Base-by-base conservation (phyloP, 1,140 invertebrate genomes). In the Arion vulgaris region DNA sequence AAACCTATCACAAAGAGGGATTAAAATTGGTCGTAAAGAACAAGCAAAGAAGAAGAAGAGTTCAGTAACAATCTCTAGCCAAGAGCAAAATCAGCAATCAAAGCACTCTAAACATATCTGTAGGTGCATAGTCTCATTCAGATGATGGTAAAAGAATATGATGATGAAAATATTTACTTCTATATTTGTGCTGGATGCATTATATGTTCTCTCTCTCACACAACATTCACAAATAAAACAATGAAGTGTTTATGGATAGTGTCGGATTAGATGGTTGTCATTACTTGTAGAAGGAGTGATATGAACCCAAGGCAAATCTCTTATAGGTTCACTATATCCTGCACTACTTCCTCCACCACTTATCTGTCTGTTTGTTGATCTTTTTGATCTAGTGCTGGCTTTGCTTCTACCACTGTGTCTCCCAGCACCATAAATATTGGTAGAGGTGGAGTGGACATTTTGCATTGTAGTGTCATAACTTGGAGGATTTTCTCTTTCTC, bases 391-490 rank as follows among this genome's bases (percentile, higher is more conserved):
- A 0, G 82, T 81, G 72, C 90, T 88, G 26, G 85, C 86, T n/a
- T 88, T 88, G 84, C 88, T 90, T 0, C 89, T 81, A n/a, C 90
- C 86, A 84, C 90, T 90, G 51, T 88, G 89, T 73, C 89, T 76
- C 72, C 90, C 89, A 19, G 87, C 75, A 34, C 83, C 87, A 51
- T 90, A 89, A 80, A 86, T 87, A 39, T 84, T 26, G 79, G 85
- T 85, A n/a, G 83, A 82, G n/a, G 85, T 83, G 32, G 81, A 57
- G 32, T 71, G 80, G 17, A 66, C 7, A 73, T 90, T 87, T 45
- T 87, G 82, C 87, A 90, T 90, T 62, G 88, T 89, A 5, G 87
- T 88, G 45, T 89, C 89, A 68, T 90, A 91, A 76, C 89, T 90
- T 1, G 90, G 89, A 4, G 89, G 90, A 9, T 85, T 81, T 69